Evolutionary conservation across 2,797 vertebrate genomes (phyloP).

Genomic region (Nyctibius grandis): DNA sequence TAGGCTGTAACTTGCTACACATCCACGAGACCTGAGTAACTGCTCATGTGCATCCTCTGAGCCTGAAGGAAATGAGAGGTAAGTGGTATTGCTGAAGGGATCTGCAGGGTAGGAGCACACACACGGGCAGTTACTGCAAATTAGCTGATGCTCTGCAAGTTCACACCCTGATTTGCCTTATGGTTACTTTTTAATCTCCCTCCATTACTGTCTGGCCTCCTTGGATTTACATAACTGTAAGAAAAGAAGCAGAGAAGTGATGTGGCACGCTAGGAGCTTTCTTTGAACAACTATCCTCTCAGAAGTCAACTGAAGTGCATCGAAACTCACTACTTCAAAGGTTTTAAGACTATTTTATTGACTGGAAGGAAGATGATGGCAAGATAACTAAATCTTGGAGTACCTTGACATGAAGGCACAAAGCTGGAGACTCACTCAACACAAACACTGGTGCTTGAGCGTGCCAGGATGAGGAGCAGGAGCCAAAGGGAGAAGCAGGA

Average conservation of each 20-base stretch:
- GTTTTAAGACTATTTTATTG: not conserved
- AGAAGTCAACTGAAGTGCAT: slow-evolving; percentile 39
- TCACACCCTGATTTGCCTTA: slow-evolving; percentile 31
- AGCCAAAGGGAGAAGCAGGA: not conserved
- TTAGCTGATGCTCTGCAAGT: slow-evolving; percentile 29
- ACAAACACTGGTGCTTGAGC: not conserved
- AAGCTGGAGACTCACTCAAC: slow-evolving; percentile 1
- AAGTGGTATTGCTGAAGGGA: not conserved
- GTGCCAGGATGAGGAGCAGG: not conserved
- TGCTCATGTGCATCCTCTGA: slow-evolving; percentile 13
- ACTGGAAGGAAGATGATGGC: slow-evolving; percentile 48
- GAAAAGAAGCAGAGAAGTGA: not conserved
- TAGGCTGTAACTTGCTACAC: slow-evolving; percentile 47
- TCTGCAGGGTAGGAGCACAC: not conserved
- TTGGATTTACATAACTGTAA: not conserved
- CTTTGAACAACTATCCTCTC: slow-evolving; percentile 11
- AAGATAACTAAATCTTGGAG: slow-evolving; percentile 33
- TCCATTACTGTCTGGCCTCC: slow-evolving; percentile 5
- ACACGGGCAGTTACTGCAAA: not conserved
- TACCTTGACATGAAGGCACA: not conserved
- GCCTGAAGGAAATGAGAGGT: not conserved
- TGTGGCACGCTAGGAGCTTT: not conserved
- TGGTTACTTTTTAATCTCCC: slow-evolving; percentile 31
- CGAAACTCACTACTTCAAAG: slow-evolving; percentile 37
- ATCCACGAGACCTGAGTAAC: not conserved